Evolutionary conservation across 2,113 vertebrate genomes (phyloP).

Genomic region (Sceloporus tristichus): DNA sequence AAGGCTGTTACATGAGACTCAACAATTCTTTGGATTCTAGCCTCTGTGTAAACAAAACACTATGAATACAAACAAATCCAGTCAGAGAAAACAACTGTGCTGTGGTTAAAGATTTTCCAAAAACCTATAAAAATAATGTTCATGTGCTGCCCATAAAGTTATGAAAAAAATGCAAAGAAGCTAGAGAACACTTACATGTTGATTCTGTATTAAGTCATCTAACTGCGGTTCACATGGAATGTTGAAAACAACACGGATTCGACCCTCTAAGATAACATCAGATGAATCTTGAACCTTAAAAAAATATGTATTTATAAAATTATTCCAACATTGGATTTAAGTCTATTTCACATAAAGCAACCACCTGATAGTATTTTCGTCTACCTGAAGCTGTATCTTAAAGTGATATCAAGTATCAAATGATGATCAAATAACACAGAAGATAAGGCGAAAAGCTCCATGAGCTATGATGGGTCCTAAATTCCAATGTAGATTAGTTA

Average conservation of each 20-base stretch:
- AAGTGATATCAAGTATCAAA: neutral
- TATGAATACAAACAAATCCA: neutral
- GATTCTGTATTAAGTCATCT: conserved; percentile 94
- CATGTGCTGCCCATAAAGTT: neutral
- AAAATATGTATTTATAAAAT: conserved; percentile 19
- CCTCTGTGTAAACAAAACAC: neutral
- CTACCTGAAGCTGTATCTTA: neutral
- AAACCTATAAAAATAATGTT: neutral
- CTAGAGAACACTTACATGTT: conserved; percentile 87
- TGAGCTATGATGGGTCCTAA: neutral
- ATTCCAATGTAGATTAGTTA: neutral
- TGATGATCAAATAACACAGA: neutral
- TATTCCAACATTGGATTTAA: conserved; percentile 3
- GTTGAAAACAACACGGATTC: conserved; percentile 93
- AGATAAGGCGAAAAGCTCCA: neutral
- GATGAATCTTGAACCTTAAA: conserved; percentile 91
- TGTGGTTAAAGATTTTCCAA: neutral
- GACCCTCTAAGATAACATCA: conserved; percentile 93
- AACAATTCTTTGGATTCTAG: neutral
- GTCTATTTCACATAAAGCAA: conserved; percentile 25
- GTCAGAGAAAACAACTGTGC: neutral
- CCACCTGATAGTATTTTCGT: neutral
- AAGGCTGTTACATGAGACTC: neutral
- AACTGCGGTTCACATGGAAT: conserved; percentile 94
- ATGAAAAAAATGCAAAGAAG: neutral